These are phyloP conservation scores for Metaphire vulgaris DNA, from an alignment of 1,140 invertebrate genomes.

Conservation along the genomic window DNA sequence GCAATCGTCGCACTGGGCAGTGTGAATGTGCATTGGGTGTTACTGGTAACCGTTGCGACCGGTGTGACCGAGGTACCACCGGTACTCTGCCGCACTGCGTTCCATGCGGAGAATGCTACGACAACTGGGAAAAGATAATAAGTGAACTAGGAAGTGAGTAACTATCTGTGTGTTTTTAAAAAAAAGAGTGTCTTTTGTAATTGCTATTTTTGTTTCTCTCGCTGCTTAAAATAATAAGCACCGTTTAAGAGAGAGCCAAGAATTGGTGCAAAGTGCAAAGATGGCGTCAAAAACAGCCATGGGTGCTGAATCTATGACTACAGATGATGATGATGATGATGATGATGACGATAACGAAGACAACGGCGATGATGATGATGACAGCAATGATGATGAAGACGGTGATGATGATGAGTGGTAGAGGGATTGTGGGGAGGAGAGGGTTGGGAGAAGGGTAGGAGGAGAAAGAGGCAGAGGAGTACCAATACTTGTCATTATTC, in stretches of 20 bases:
- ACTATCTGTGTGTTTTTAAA: background rate
- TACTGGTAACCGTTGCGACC: slow-evolving; percentile 88
- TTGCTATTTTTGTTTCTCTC: background rate
- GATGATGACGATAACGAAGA: too few species aligned
- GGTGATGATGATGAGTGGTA: too few species aligned
- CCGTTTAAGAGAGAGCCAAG: background rate
- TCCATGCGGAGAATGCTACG: slow-evolving; percentile 97
- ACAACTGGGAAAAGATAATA: slow-evolving; percentile 93
- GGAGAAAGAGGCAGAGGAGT: too few species aligned
- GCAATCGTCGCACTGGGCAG: slow-evolving; percentile 49
- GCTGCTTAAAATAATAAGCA: background rate
- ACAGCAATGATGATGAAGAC: too few species aligned
- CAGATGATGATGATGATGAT: too few species aligned
- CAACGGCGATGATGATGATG: too few species aligned
- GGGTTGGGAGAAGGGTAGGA: too few species aligned
- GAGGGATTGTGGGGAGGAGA: too few species aligned
- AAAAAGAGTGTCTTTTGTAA: too few species aligned
- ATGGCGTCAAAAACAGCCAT: background rate
- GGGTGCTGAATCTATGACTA: background rate
- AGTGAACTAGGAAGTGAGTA: slow-evolving; percentile 60
- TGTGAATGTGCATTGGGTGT: slow-evolving; percentile 74
- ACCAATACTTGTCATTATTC: too few species aligned
- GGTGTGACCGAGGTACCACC: slow-evolving; percentile 86
- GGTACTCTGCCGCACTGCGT: slow-evolving; percentile 81
- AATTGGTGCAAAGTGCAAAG: background rate